Conservation (phyloP, 2,113 vertebrate species). For the Condylura cristata region DNA sequence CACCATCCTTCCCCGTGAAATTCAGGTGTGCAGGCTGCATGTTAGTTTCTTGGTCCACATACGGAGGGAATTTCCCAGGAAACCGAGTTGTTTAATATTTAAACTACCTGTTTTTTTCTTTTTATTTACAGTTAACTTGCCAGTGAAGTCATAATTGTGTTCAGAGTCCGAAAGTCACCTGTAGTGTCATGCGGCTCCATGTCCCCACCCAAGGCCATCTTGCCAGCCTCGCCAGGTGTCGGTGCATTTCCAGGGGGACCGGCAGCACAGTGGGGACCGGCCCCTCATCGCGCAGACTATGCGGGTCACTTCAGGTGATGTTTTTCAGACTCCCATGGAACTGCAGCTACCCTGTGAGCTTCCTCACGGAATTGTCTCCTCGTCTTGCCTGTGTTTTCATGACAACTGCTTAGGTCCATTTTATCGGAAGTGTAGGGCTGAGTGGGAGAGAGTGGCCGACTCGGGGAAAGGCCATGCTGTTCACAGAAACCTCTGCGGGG, state of each 20-base stretch:
- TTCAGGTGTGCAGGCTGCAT: background rate
- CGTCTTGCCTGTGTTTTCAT: background rate
- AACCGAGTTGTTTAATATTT: constrained; percentile 30
- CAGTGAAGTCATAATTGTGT: background rate
- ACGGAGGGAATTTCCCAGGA: background rate
- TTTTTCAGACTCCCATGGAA: background rate
- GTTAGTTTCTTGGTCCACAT: background rate
- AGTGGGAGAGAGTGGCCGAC: background rate
- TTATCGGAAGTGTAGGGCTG: background rate
- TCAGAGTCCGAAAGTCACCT: constrained; percentile 32
- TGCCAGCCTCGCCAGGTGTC: background rate
- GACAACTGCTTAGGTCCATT: background rate
- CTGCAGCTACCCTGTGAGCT: background rate
- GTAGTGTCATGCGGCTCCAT: background rate
- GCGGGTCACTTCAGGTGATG: background rate
- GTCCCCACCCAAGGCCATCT: background rate
- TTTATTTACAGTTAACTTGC: constrained; percentile 3
- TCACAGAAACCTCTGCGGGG: background rate
- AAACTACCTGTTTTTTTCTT: background rate
- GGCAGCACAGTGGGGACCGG: background rate
- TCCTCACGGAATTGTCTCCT: background rate
- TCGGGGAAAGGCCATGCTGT: background rate
- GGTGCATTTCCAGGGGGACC: background rate
- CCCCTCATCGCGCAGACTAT: fast-evolving
- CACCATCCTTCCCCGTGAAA: background rate